Percentiles rank a stretch among this genome's conserved stretches.
These are phyloP conservation scores for Chelonus insularis DNA, from an alignment of 1,140 invertebrate species.

Conservation along the genomic window DNA sequence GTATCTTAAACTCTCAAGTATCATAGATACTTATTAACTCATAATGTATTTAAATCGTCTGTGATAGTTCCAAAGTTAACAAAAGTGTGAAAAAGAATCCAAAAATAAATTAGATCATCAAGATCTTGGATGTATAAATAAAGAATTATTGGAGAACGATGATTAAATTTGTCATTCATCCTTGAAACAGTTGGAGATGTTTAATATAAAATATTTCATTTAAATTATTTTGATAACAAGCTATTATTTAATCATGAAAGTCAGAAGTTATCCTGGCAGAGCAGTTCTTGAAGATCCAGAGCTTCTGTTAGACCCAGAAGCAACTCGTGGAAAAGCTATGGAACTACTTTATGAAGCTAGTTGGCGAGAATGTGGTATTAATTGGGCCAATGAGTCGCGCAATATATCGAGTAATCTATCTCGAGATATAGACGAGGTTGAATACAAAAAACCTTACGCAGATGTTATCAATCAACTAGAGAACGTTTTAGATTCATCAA, in stretches of 20 bases:
- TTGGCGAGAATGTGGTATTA: conserved; percentile 68
- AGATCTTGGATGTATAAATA: too few species aligned
- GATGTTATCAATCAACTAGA: conserved; percentile 51
- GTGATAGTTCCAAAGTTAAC: too few species aligned
- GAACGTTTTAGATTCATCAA: conserved; percentile 45
- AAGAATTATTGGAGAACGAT: too few species aligned
- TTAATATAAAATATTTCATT: too few species aligned
- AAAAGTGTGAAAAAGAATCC: too few species aligned
- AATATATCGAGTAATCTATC: conserved; percentile 10
- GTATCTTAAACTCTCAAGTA: too few species aligned
- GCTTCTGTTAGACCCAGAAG: conserved; percentile 66
- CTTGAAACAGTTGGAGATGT: too few species aligned
- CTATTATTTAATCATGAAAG: conserved; percentile 70
- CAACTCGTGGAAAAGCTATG: conserved; percentile 65
- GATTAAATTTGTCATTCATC: too few species aligned
- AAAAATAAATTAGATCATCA: too few species aligned
- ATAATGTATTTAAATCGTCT: too few species aligned
- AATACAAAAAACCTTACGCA: conserved; percentile 37
- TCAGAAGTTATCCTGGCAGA: conserved; percentile 79
- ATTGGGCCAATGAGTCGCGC: conserved; percentile 41
- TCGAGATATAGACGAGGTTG: conserved; percentile 34
- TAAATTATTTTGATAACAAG: too few species aligned
- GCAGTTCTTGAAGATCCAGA: conserved; percentile 66
- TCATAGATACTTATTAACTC: too few species aligned
- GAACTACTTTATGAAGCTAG: conserved; percentile 81